phyloP scores from a whole-genome alignment of 2,888 invertebrate genomes.

The Xanthorhoe designata region DNA sequence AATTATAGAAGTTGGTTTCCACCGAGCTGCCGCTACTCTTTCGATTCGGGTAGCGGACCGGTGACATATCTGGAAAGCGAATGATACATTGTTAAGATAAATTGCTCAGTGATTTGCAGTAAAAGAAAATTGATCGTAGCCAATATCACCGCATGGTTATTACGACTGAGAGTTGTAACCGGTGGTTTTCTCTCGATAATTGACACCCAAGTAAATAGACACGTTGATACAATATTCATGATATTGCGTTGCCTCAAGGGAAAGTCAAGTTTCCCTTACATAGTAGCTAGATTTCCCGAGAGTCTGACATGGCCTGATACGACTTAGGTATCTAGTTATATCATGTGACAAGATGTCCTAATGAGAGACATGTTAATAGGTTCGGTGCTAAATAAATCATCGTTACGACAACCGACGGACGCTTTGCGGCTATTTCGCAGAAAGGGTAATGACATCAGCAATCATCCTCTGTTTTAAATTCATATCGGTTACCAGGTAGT shows the following conservation, averaged over 20 bases:
- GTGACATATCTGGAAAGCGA: conserved; percentile 86
- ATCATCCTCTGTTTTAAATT: conserved; percentile 12
- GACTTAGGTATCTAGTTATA: not conserved
- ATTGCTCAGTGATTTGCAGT: conserved; percentile 10
- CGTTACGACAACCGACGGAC: not conserved
- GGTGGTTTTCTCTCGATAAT: conserved; percentile 26
- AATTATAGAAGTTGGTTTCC: conserved; percentile 89
- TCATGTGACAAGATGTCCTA: conserved; percentile 29
- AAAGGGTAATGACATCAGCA: conserved; percentile 24
- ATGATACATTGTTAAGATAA: conserved; percentile 30
- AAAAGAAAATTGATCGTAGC: conserved; percentile 3
- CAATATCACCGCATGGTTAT: not conserved
- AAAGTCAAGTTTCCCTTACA: conserved; percentile 50
- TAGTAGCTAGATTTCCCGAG: conserved; percentile 36
- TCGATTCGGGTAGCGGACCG: conserved; percentile 86
- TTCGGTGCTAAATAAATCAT: conserved; percentile 16
- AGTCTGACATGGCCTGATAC: conserved; percentile 31
- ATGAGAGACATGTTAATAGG: conserved; percentile 19
- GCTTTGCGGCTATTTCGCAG: conserved; percentile 18
- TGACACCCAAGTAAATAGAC: conserved; percentile 42
- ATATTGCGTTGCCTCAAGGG: conserved; percentile 43
- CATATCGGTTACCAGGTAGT: conserved; percentile 2
- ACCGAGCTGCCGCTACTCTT: conserved; percentile 87
- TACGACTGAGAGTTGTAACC: conserved; percentile 3
- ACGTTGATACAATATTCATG: conserved; percentile 47